phyloP scores from a whole-genome alignment of 1,140 invertebrate species.

The Nomia melanderi region DNA sequence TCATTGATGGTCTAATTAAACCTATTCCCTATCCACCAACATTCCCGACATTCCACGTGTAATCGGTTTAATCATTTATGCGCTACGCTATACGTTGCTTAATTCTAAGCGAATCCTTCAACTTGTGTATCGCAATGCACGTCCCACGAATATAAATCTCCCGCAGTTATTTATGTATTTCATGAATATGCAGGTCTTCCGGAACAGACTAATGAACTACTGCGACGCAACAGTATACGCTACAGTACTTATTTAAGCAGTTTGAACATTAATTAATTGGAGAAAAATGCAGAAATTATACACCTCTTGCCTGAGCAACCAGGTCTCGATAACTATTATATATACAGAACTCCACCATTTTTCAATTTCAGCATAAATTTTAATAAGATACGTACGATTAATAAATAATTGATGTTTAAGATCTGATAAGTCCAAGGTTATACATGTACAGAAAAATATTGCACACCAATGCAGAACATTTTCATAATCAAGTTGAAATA shows the following conservation, averaged over 20 bases:
- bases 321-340: not conserved
- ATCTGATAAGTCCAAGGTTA: no score
- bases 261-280: not conserved
- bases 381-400: no score
- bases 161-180: conserved; percentile 43
- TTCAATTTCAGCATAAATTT: not conserved
- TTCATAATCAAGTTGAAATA: no score
- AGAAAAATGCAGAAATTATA: no score
- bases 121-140: not conserved
- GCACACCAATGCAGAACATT: no score
- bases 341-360: not conserved
- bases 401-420: no score
- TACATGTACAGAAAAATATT: no score
- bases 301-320: not conserved
- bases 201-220: conserved; percentile 32
- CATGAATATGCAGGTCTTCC: conserved; percentile 55
- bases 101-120: conserved; percentile 47
- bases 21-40: conserved; percentile 32
- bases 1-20: conserved; percentile 63
- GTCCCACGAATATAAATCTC: conserved; percentile 40
- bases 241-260: not conserved
- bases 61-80: conserved; percentile 61
- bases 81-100: conserved; percentile 35
- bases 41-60: conserved; percentile 55
- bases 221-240: not conserved